Conservation (phyloP, 2,797 vertebrate species). For the Syndactyla subalaris region DNA sequence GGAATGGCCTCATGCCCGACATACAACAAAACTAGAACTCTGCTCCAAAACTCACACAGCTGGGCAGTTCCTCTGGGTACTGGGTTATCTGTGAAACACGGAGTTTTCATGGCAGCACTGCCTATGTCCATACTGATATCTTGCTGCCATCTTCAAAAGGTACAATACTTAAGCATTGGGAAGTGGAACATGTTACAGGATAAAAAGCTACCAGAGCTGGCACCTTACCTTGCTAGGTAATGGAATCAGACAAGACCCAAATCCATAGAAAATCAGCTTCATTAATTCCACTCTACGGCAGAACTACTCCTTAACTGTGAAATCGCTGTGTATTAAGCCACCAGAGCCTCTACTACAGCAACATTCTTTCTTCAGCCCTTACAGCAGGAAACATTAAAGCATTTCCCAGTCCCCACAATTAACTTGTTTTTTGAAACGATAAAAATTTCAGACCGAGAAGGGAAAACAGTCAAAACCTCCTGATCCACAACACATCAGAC, state of each 20-base stretch:
- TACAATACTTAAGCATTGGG: accelerated
- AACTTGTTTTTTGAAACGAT: neutral
- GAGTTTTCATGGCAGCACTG: neutral
- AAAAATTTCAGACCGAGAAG: neutral
- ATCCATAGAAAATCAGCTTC: conserved; percentile 26
- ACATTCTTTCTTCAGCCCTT: neutral
- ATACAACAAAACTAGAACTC: neutral
- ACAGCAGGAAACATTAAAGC: neutral
- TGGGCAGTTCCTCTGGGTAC: neutral
- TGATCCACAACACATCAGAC: neutral
- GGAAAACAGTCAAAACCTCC: neutral
- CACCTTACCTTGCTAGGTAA: neutral
- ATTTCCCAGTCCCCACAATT: neutral
- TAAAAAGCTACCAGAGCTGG: neutral
- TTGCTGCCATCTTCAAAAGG: neutral
- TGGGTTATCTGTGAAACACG: neutral
- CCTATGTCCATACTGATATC: neutral
- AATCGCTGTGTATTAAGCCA: neutral
- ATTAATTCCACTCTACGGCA: neutral
- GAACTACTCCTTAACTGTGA: neutral
- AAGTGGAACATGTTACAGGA: neutral
- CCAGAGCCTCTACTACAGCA: neutral
- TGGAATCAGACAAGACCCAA: neutral
- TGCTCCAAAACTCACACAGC: neutral
- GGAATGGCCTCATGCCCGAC: neutral